Evolutionary conservation across 2,888 invertebrate species (phyloP).

Genomic region (Agelastica alni): DNA sequence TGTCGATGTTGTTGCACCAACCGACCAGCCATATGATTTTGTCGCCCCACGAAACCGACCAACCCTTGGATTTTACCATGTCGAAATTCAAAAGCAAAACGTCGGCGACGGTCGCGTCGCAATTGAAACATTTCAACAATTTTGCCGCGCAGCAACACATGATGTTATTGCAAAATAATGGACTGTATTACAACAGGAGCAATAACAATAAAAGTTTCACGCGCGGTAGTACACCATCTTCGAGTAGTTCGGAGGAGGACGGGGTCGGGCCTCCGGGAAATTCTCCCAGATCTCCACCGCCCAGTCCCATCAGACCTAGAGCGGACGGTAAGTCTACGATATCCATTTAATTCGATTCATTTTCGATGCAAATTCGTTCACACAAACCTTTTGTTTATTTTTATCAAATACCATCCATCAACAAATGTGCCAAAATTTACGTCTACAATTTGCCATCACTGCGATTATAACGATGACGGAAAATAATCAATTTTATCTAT

Average conservation of each 20-base stretch:
- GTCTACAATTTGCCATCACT: no score
- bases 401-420: no score
- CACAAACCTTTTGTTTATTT: no score
- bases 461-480: no score
- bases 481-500: no score
- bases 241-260: constrained; percentile 58
- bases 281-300: constrained; percentile 52
- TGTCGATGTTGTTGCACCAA: constrained; percentile 67
- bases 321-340: constrained; percentile 56
- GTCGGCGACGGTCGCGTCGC: constrained; percentile 50
- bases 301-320: constrained; percentile 52
- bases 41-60: constrained; percentile 61
- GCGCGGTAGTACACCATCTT: constrained; percentile 51
- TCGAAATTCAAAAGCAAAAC: constrained; percentile 60
- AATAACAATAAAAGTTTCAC: constrained; percentile 50
- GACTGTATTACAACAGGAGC: constrained; percentile 52
- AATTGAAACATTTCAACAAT: constrained; percentile 52
- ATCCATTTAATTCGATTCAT: no score
- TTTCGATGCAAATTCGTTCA: no score
- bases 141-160: constrained; percentile 52
- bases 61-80: constrained; percentile 77
- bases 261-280: constrained; percentile 55
- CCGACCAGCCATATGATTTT: constrained; percentile 58
- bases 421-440: no score
- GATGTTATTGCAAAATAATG: constrained; percentile 55